Base-by-base conservation (phyloP, 2,888 invertebrate genomes). In the Xanthia togata region DNA sequence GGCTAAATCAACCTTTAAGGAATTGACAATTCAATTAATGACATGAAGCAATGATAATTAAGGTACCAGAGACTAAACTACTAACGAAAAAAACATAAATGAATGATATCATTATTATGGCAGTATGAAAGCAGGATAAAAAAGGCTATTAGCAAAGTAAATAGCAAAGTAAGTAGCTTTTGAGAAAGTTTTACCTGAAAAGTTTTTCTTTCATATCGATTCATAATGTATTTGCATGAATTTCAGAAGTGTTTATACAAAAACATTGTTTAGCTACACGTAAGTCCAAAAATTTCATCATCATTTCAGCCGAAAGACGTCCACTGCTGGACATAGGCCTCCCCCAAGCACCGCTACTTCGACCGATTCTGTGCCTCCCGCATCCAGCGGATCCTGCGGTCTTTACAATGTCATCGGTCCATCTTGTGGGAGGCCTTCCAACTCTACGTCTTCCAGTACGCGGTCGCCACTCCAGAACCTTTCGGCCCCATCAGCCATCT, bases 111-210 rank as follows among this genome's bases (percentile, higher is more conserved):
- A 60, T 68, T 4, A 20, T 53, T 26, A 55, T 23, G 23, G 0
- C 35, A 35, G n/a, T 20, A 50, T n/a, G 23, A 50, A 80, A 63
- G n/a, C 31, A 55, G 9, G 3, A 35, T 11, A 38, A 38, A 79
- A 47, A 60, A 41, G 0, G 47, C n/a, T 55, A 26, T 47, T 26
- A 5, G 14, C 1, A 47, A 59, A 78, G 55, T 47, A 41, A 35
- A 55, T 55, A 55, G n/a, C 35, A 67, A 47, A n/a, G n/a, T n/a
- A n/a, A n/a, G n/a, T 2, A 47, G 35, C 55, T 81, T 73, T 75
- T 35, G 0, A 38, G 8, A 41, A 76, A 47, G 11, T 70, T 23
- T 35, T 41, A 38, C 12, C 14, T 38, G 62, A 55, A 76, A 81
- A 57, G 20, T 55, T 50, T 50, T 23, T 57, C 2, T 41, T 65